phyloP scores from a whole-genome alignment of 2,888 invertebrate genomes.

The Drosophila heteroneura region DNA sequence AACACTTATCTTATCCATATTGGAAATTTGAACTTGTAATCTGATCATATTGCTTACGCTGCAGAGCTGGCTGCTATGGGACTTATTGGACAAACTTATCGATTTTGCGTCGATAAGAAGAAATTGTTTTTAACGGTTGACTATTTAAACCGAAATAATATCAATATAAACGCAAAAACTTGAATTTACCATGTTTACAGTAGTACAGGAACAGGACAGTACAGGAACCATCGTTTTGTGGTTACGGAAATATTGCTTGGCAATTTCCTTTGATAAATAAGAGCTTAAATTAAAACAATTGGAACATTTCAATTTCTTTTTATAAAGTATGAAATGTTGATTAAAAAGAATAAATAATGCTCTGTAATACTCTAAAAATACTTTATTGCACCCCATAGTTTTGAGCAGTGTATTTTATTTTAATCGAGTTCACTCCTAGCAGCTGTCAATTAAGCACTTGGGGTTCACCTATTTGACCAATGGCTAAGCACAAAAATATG shows the following conservation, averaged over 20 bases:
- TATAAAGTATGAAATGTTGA: not conserved
- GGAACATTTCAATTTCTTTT: not conserved
- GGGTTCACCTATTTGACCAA: not conserved
- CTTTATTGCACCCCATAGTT: not conserved
- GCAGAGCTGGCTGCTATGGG: slow-evolving; percentile 2
- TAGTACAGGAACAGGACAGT: no score
- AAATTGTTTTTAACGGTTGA: not conserved
- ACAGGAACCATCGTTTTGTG: not conserved
- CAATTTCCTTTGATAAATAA: not conserved
- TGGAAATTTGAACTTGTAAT: not conserved
- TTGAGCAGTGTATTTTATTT: slow-evolving; percentile 1
- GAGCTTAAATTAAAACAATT: not conserved
- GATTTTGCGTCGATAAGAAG: not conserved
- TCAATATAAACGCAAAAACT: not conserved
- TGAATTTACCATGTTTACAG: not conserved
- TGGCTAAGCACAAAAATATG: slow-evolving; percentile 11
- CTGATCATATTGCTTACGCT: not conserved
- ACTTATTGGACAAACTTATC: not conserved
- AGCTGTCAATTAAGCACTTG: slow-evolving; percentile 2
- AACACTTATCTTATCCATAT: slow-evolving; percentile 44
- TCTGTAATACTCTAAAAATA: not conserved
- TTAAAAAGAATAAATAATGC: not conserved
- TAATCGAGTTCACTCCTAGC: not conserved
- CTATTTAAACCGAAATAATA: not conserved
- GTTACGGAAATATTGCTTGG: not conserved